Base-by-base conservation (phyloP, 1,140 invertebrate genomes). In the Rhysida immarginata region DNA sequence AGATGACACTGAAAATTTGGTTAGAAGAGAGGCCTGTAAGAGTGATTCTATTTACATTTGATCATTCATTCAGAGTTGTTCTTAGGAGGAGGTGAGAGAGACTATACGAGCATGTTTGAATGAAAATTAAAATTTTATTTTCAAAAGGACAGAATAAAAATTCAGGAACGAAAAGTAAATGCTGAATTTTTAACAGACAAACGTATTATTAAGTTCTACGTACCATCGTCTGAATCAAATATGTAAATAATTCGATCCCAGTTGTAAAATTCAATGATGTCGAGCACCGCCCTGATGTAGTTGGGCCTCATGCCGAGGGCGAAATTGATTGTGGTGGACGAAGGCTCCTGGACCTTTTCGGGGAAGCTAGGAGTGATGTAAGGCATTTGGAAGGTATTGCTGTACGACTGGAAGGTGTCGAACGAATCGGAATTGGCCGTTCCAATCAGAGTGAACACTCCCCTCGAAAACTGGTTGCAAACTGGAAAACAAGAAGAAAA, bases 311-410 rank as follows among this genome's bases (percentile, higher is more conserved):
- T 87, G 66, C 86, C 90, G 64, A 91, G 84, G 35, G 88, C 88
- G 68, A 85, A 90, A 71, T 91, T 87, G 64, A 87, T 74, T 62
- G 83, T 80, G 42, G 85, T 84, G 1, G 85, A 87, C n/a, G 85
- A 85, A 51, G 85, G 85, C 26, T 83, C 80, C 58, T 84, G 76
- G 44, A 87, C 84, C 77, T 90, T 88, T 72, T 92, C 86, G 0
- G 88, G 87, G 70, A 91, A 92, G 83, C 85, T 90, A 11, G 87
- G 87, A 26, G 87, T 93, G 35, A 96, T 79, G 67, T 95, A 94
- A 23, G 93, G 93, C 84, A 96, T 89, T 69, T 93, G 85, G 69
- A 95, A 96, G 2, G 90, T 94, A 70, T 95, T 93, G 63, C 86
- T 87, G 72, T 94, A 95, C 1, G 89, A 93, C 67, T 95, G 87